Conservation (phyloP, 2,888 invertebrate genomes). For the Chironomus tentans region DNA sequence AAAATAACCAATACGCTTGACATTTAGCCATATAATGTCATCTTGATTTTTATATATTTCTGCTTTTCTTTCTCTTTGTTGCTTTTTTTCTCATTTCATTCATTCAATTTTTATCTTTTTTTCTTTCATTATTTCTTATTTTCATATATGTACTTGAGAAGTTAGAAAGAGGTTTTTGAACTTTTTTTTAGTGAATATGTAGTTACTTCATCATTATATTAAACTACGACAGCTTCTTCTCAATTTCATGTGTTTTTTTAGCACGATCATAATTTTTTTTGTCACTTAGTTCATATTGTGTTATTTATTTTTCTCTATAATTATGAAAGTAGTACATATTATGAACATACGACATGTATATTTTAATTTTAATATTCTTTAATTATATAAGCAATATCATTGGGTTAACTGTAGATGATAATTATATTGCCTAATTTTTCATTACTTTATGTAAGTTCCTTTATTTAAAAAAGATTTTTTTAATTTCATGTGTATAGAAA, state of each 20-base stretch:
- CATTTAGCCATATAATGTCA: conserved; percentile 9
- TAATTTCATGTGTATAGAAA: no score
- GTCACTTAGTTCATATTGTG: not conserved
- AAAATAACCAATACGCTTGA: not conserved
- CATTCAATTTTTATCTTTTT: no score
- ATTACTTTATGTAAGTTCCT: not conserved
- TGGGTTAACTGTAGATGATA: not conserved
- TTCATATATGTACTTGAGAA: not conserved
- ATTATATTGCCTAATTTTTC: not conserved
- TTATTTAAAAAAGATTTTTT: no score
- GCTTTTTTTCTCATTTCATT: not conserved
- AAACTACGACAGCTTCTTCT: not conserved
- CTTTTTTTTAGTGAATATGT: not conserved
- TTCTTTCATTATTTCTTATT: not conserved
- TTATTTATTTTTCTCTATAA: not conserved
- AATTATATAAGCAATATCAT: not conserved
- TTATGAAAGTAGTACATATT: no score
- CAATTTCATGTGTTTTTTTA: not conserved
- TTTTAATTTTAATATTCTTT: not conserved
- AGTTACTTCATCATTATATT: not conserved
- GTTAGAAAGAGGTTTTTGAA: conserved; percentile 3
- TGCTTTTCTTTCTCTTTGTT: not conserved
- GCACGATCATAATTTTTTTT: not conserved
- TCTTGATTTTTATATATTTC: not conserved
- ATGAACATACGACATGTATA: not conserved